phyloP scores from a whole-genome alignment of 2,797 vertebrate genomes.

The Rhynchonycteris naso region DNA sequence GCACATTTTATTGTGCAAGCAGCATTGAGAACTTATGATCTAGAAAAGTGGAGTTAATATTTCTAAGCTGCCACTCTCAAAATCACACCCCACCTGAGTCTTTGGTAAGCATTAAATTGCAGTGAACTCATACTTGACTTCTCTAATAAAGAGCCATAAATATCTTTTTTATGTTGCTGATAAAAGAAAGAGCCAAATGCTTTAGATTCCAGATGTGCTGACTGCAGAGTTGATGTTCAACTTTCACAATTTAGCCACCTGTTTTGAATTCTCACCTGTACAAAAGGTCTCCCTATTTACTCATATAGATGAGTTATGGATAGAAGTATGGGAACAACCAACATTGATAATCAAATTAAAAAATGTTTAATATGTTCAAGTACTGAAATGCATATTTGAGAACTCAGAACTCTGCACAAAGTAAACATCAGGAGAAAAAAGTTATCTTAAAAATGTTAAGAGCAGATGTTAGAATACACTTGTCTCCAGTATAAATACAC shows the following conservation, averaged over 20 bases:
- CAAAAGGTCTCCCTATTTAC: background rate
- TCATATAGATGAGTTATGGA: background rate
- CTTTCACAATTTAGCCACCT: background rate
- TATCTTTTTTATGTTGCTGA: constrained; percentile 15
- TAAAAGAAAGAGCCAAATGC: constrained; percentile 24
- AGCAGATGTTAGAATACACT: background rate
- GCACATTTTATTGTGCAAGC: background rate
- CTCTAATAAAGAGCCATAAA: background rate
- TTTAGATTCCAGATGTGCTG: constrained; percentile 42
- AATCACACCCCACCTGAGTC: background rate
- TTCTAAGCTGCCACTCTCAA: background rate
- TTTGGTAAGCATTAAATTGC: background rate
- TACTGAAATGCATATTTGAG: background rate
- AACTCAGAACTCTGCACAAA: background rate
- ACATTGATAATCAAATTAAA: background rate
- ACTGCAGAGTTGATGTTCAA: background rate
- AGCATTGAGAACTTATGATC: background rate
- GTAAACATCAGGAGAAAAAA: background rate
- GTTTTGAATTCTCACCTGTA: background rate
- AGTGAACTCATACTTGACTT: constrained; percentile 4
- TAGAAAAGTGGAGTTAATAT: background rate
- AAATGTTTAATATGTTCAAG: background rate
- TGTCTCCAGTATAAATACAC: background rate
- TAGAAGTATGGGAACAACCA: background rate
- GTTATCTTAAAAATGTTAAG: constrained; percentile 21